Base-by-base conservation (phyloP, 2,797 vertebrate species). In the Poeciliopsis gracilis region DNA sequence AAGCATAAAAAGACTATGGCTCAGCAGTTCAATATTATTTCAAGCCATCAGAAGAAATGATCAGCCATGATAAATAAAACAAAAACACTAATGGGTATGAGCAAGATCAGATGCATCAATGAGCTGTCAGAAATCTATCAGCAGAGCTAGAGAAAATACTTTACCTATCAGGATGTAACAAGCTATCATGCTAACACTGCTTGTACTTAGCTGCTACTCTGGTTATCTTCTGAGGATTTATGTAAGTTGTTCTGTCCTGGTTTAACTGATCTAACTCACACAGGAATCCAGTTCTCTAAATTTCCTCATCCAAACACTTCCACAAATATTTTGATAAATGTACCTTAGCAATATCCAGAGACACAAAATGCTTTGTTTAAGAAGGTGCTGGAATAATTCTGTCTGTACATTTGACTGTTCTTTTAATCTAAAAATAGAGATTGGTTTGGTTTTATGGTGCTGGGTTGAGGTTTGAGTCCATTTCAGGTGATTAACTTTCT, bases 21-120 rank as follows among this genome's bases (percentile, higher is more conserved):
- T 59, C 81, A 70, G 86, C 80, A 84, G 88, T 90, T 90, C 80
- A 90, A 83, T 85, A 84, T 86, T 95, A 95, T 95, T 95, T 95
- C 73, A 95, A 89, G 79, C 51, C 86, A 87, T 82, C 77, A 72
- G 80, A 78, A 81, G 78, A 90, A 88, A 85, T 84, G 75, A 90
- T 87, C 81, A 84, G 77, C 79, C 47, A 75, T 73, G 78, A 93
- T 91, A 89, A 93, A 93, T 89, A 87, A 93, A 91, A 90, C 85
- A 93, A 87, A 88, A 89, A 82, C 80, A 80, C 82, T 91, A 90
- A 91, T 89, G 84, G 82, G 78, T 77, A 70, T 73, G 72, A 86
- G 72, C 84, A 81, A 59, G 47, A 77, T 77, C 80, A 81, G 79
- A 84, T 71, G 72, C 78, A 76, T 85, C 45, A 80, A 71, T 75